Percentiles rank a stretch among this genome's conserved stretches.
Conservation (phyloP, 2,888 invertebrate genomes). For the Frankliniella fusca region DNA sequence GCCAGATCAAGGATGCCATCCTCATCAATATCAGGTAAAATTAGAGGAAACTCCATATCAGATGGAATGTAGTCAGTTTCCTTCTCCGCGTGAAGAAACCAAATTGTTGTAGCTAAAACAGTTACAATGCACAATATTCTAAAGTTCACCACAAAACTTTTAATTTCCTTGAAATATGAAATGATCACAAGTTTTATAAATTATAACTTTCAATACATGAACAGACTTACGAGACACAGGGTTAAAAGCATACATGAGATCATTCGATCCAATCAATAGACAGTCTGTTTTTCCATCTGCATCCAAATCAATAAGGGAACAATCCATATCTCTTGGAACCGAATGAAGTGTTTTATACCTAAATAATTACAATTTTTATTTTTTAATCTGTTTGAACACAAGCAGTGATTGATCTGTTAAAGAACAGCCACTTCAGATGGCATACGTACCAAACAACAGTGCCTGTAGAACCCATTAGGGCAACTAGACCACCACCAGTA, state of each 20-base stretch:
- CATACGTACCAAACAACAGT: constrained; percentile 62
- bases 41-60: constrained; percentile 63
- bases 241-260: constrained; percentile 58
- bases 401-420: neutral
- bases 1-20: constrained; percentile 65
- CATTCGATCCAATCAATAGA: constrained; percentile 66
- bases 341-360: neutral
- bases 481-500: constrained; percentile 63
- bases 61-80: constrained; percentile 53
- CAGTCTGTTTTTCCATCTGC: constrained; percentile 69
- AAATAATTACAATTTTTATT: neutral
- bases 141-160: neutral
- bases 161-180: neutral
- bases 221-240: constrained; percentile 53
- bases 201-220: constrained; percentile 16
- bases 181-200: constrained; percentile 47
- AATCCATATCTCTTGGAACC: constrained; percentile 65
- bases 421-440: no score
- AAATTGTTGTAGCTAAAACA: constrained; percentile 49
- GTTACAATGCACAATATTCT: no score
- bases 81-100: constrained; percentile 58
- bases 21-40: constrained; percentile 66
- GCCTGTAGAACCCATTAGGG: constrained; percentile 65
- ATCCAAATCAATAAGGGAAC: constrained; percentile 68
- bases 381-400: neutral